A percentile compares a stretch with the other conserved stretches of the same genome.
Evolutionary conservation across 2,888 invertebrate genomes (phyloP).

Genomic region (Seira ritae): DNA sequence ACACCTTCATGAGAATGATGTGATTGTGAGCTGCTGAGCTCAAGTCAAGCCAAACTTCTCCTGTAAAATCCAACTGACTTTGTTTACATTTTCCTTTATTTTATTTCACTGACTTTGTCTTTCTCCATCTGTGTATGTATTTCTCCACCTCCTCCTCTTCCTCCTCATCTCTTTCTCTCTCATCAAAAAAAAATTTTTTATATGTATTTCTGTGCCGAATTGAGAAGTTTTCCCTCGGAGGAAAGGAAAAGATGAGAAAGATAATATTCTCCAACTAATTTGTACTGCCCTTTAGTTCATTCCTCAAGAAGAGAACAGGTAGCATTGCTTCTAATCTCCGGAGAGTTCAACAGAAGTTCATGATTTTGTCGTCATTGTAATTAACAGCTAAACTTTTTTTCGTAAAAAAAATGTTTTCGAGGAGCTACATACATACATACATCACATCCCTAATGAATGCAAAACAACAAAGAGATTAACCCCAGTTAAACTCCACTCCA

Average conservation of each 20-base stretch:
- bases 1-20: not conserved
- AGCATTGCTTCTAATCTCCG: not conserved
- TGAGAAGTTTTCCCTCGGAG: no score
- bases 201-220: no score
- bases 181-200: no score
- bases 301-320: no score
- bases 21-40: not conserved
- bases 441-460: not conserved
- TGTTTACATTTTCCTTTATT: constrained; percentile 21
- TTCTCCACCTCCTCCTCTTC: not conserved
- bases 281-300: no score
- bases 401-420: not conserved
- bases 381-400: constrained; percentile 8
- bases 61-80: not conserved
- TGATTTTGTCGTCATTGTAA: constrained; percentile 5
- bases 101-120: constrained; percentile 21
- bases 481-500: not conserved
- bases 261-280: no score
- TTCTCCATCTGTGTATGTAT: no score
- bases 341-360: constrained; percentile 6
- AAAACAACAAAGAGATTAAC: constrained; percentile 13
- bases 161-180: not conserved
- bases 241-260: no score
- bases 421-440: not conserved
- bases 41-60: not conserved